These are phyloP conservation scores for Galagoides demidoff DNA, from an alignment of 2,797 vertebrate genomes.

Conservation along the genomic window DNA sequence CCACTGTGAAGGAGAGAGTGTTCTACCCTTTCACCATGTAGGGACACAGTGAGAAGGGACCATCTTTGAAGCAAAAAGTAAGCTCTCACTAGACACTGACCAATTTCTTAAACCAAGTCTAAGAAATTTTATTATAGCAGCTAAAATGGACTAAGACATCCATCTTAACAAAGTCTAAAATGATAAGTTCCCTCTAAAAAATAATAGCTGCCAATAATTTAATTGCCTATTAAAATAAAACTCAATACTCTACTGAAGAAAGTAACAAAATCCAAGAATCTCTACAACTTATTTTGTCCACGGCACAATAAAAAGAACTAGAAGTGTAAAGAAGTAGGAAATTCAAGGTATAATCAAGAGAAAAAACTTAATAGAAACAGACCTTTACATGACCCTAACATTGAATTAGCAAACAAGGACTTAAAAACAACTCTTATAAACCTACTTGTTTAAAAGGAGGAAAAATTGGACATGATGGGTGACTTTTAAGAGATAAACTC, in stretches of 20 bases:
- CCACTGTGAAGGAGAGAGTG: not conserved
- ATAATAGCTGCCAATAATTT: not conserved
- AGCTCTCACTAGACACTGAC: not conserved
- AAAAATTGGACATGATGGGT: not conserved
- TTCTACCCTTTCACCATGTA: not conserved
- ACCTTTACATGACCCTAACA: not conserved
- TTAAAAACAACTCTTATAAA: not conserved
- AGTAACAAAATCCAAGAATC: not conserved
- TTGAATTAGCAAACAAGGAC: not conserved
- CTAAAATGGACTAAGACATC: not conserved
- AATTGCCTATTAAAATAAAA: slow-evolving; percentile 49
- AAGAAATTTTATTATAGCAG: not conserved
- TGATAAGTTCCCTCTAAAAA: not conserved
- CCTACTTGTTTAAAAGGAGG: not conserved
- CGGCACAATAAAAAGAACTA: not conserved
- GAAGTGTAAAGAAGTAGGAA: not conserved
- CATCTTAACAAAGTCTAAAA: not conserved
- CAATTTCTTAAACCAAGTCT: not conserved
- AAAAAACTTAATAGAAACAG: not conserved
- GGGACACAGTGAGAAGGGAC: not conserved
- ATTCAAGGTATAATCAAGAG: not conserved
- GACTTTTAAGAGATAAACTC: not conserved
- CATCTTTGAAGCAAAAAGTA: not conserved
- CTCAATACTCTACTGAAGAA: not conserved
- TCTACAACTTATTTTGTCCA: not conserved